Evolutionary conservation across 2,888 invertebrate genomes (phyloP), one percentile per base, ranked within the genome.

Genomic region (Encarsia formosa): DNA sequence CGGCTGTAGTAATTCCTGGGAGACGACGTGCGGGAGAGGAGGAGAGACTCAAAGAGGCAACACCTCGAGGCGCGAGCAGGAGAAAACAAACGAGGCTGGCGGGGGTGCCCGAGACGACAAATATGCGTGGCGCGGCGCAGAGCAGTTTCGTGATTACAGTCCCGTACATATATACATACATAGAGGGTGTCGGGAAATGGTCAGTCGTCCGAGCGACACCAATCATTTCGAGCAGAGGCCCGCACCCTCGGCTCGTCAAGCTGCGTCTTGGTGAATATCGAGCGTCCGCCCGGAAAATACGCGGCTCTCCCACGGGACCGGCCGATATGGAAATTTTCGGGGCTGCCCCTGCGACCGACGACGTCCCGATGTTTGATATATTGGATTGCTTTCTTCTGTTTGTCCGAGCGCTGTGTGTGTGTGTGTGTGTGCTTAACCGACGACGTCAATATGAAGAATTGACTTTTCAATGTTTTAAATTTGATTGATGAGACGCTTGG

Each of bases 81-180:
- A n/a, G 52, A 52, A 45, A 51, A 54, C 42, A 51, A 35, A 26
- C 40, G 39, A n/a, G 9, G n/a, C 16, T 6, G n/a, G n/a, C n/a
- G n/a, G n/a, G 51, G 32, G 40, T 50, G 48, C 56, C 47, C 39
- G 34, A 47, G 41, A 51, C 34, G 43, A 46, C 29, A 16, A 20
- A 35, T 42, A 15, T 35, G 34, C 32, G 49, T 41, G 38, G 59
- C 42, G 53, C 57, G 62, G 67, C n/a, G n/a, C n/a, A n/a, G n/a
- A n/a, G n/a, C n/a, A n/a, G n/a, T n/a, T n/a, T 65, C 70, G 68
- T 72, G 71, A 71, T 72, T 71, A 72, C 69, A 67, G 68, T 65
- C 57, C 63, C 70, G 68, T 68, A 68, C 71, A 73, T 73, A 71
- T 72, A n/a, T n/a, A n/a, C n/a, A n/a, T n/a, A n/a, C n/a, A n/a